A percentile compares a stretch with the other conserved stretches of the same genome.
phyloP scores from a whole-genome alignment of 2,797 vertebrate species.

The Notolabrus celidotus region DNA sequence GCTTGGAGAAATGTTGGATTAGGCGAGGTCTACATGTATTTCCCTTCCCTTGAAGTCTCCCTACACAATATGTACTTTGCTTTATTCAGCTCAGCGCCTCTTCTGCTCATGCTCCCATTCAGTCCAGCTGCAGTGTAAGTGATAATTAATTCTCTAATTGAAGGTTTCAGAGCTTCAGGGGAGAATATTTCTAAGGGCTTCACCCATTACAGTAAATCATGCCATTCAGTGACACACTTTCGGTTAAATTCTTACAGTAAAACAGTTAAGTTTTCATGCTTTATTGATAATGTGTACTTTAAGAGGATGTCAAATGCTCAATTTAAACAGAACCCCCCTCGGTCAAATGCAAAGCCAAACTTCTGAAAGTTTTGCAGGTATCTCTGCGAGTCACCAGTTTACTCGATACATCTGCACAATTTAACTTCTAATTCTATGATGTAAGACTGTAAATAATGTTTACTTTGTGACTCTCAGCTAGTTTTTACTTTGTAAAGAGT shows the following conservation, averaged over 20 bases:
- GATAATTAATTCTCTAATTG: conserved; percentile 73
- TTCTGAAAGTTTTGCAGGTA: background rate
- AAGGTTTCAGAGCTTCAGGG: conserved; percentile 59
- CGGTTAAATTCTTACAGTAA: conserved; percentile 5
- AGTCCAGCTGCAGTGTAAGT: conserved; percentile 54
- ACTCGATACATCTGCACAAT: background rate
- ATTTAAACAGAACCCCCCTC: background rate
- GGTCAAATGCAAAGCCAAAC: conserved; percentile 7
- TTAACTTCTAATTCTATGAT: background rate
- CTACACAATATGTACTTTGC: conserved; percentile 29
- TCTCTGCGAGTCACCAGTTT: background rate
- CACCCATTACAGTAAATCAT: conserved; percentile 45
- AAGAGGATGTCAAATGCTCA: conserved; percentile 12
- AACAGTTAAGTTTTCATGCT: background rate
- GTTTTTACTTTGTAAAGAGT: too few species aligned
- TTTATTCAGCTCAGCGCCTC: conserved; percentile 50
- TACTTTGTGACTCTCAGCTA: too few species aligned
- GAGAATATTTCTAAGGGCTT: conserved; percentile 51
- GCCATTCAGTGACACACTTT: conserved; percentile 23
- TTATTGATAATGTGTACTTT: conserved; percentile 15
- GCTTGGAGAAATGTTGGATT: conserved; percentile 21
- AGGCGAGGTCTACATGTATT: conserved; percentile 14
- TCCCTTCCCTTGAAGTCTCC: conserved; percentile 33
- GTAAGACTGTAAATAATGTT: background rate
- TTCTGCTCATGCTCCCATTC: conserved; percentile 41